Evolutionary conservation across 1,140 invertebrate species (phyloP), one percentile per base, ranked within the genome.

Genomic region (Whitmania pigra): DNA sequence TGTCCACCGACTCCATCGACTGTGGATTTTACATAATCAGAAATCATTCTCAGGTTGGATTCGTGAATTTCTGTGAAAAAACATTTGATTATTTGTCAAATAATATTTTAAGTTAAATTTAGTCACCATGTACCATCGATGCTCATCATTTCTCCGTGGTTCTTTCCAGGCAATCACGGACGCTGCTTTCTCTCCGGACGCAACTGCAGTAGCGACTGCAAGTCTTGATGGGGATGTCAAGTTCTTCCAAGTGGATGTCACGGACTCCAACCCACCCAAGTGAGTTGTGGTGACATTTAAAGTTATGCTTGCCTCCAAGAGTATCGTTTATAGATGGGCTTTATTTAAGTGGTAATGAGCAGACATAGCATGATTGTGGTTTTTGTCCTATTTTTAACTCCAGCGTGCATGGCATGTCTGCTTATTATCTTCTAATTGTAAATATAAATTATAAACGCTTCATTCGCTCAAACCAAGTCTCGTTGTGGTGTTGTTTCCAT

Each of bases 151-250:
- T 49, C 15, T 1, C 13, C 0, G 11, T 17, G 18, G 25, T 40
- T 71, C 20, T 74, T 82, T 82, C 27, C 83, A 86, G 74, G 84
- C 87, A n/a, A 89, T 94, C 53, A 86, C 90, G 6, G 90, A 92
- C 82, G 91, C 91, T 27, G 87, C 90, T 20, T 91, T 96, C 81
- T 92, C 92, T 68, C 92, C 93, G 0, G 93, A 96, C 85, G 93
- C 92, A 20, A 92, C 90, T 36, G 92, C 91, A 0, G 84, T 96
- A 54, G 92, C 92, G 6, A 92, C 92, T 36, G 92, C 91, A 7
- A 89, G 89, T 79, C 81, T 86, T 0, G 92, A 94, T 83, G 93
- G 93, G 71, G 86, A 88, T 78, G 89, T 95, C 0, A 91, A 92
- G 81, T 96, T 96, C 82, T 94, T 92, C 81, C 91, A 94, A 84